Conservation (phyloP, 2,888 invertebrate species). For the Conops quadrifasciatus region DNA sequence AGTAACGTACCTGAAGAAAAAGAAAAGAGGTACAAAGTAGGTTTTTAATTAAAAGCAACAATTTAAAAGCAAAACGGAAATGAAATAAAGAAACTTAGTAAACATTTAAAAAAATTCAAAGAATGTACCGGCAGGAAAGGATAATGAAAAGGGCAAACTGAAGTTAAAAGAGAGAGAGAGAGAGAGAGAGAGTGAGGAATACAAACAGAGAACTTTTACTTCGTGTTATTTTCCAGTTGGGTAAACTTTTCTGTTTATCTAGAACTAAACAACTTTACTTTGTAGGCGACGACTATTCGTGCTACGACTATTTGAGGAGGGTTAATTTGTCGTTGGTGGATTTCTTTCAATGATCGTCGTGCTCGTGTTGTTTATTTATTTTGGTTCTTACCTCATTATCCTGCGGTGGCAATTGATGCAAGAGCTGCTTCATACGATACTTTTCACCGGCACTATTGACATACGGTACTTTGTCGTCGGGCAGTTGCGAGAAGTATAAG, state of each 20-base stretch:
- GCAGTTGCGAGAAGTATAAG: constrained; percentile 92
- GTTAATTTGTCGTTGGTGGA: constrained; percentile 11
- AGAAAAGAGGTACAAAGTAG: constrained; percentile 48
- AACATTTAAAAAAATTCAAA: neutral
- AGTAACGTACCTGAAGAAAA: constrained; percentile 83
- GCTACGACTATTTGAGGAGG: neutral
- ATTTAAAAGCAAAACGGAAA: constrained; percentile 11
- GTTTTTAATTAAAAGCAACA: neutral
- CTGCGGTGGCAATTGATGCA: constrained; percentile 96
- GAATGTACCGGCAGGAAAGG: constrained; percentile 24
- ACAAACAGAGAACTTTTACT: constrained; percentile 22
- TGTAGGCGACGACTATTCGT: constrained; percentile 6
- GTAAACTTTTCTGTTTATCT: constrained; percentile 19
- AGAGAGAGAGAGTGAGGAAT: constrained; percentile 26
- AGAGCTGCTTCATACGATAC: constrained; percentile 90
- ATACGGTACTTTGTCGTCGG: constrained; percentile 97
- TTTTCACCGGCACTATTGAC: constrained; percentile 94
- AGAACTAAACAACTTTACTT: too few species aligned
- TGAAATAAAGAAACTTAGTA: neutral
- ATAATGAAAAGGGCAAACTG: constrained; percentile 17
- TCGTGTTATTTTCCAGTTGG: neutral
- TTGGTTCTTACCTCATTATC: constrained; percentile 80
- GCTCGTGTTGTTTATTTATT: constrained; percentile 29
- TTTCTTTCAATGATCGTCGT: constrained; percentile 1
- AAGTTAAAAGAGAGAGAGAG: constrained; percentile 30